These are phyloP conservation scores for Manduca sexta DNA, from an alignment of 1,140 invertebrate genomes.

Conservation along the genomic window DNA sequence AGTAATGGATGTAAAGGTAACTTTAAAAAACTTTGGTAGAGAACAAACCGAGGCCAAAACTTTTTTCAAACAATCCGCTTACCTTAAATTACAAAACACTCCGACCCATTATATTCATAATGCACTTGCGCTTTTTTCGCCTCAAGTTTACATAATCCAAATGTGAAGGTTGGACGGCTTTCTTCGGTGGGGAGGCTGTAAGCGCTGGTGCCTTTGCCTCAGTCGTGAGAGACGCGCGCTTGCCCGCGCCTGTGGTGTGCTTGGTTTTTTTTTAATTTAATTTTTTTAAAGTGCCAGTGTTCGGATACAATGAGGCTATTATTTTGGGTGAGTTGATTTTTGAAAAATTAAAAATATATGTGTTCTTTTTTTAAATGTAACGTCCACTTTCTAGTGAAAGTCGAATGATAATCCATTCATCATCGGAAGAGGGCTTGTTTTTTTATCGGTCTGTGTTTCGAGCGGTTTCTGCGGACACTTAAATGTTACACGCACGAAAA, in stretches of 20 bases:
- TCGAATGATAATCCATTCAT: slow-evolving; percentile 7
- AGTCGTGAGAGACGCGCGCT: slow-evolving; percentile 54
- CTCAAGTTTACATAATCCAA: slow-evolving; percentile 63
- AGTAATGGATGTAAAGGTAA: too few relatives aligned
- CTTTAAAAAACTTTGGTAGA: too few relatives aligned
- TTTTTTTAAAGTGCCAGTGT: slow-evolving; percentile 38
- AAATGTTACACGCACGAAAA: background rate
- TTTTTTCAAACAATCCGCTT: background rate
- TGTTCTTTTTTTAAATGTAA: background rate
- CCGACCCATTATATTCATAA: slow-evolving; percentile 29
- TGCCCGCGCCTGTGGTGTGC: slow-evolving; percentile 59
- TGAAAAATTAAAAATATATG: slow-evolving; percentile 2
- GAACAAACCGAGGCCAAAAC: too few relatives aligned
- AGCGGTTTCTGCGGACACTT: background rate
- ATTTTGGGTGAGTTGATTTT: slow-evolving; percentile 59
- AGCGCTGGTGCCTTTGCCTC: slow-evolving; percentile 28
- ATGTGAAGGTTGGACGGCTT: slow-evolving; percentile 62
- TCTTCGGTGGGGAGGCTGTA: slow-evolving; percentile 58
- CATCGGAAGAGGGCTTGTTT: slow-evolving; percentile 7
- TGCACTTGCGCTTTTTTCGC: slow-evolving; percentile 34
- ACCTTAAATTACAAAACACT: background rate
- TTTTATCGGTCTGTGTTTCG: background rate
- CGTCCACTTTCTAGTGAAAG: background rate
- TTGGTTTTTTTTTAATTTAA: slow-evolving; percentile 41
- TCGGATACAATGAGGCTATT: slow-evolving; percentile 64